These are phyloP conservation scores for Conger conger DNA, from an alignment of 2,113 vertebrate species.

Conservation along the genomic window DNA sequence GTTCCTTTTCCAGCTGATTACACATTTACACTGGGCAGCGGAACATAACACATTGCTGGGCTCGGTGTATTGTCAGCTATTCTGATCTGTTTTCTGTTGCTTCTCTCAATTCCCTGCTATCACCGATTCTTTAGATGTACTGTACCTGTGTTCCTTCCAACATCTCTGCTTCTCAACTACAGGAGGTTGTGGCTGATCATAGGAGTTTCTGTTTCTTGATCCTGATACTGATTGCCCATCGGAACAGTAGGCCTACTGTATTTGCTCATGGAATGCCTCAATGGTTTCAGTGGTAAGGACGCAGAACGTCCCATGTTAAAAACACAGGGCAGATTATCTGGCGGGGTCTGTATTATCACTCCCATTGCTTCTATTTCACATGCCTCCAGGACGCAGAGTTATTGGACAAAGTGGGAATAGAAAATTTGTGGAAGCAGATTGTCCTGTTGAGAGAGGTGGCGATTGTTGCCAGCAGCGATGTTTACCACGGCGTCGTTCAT, in stretches of 20 bases:
- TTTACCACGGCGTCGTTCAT: neutral
- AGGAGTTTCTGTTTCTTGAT: no score
- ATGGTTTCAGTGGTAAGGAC: no score
- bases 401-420: neutral
- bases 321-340: no score
- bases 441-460: neutral
- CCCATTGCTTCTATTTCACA: neutral
- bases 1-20: neutral
- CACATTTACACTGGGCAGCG: neutral
- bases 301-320: no score
- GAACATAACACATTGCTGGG: neutral
- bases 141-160: no score
- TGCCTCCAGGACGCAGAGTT: neutral
- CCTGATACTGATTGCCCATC: no score
- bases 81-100: neutral
- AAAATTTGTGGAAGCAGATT: neutral
- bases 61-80: neutral
- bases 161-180: no score
- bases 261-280: no score
- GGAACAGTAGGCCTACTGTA: no score
- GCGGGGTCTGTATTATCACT: no score
- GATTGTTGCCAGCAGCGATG: neutral
- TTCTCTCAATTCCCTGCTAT: neutral
- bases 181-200: no score
- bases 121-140: neutral